phyloP scores from a whole-genome alignment of 2,888 invertebrate genomes.

The Sclerodermus sp. region DNA sequence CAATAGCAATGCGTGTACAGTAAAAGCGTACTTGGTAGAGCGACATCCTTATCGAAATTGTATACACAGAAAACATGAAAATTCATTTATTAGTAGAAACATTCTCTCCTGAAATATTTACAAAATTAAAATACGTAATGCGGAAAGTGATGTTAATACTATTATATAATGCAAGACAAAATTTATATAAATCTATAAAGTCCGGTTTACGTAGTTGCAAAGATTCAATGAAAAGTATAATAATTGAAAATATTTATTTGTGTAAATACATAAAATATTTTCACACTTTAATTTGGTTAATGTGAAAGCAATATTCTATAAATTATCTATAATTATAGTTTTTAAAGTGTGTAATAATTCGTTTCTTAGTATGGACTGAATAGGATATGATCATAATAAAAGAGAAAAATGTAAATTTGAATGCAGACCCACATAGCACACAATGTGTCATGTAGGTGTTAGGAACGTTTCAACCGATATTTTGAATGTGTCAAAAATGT shows the following conservation, averaged over 20 bases:
- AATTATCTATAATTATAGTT: background rate
- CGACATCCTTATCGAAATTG: too few relatives aligned
- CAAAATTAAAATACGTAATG: constrained; percentile 26
- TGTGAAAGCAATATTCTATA: constrained; percentile 2
- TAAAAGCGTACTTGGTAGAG: too few relatives aligned
- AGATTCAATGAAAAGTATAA: background rate
- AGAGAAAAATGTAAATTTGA: constrained; percentile 31
- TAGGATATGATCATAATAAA: constrained; percentile 40
- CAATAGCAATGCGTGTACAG: too few relatives aligned
- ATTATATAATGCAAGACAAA: constrained; percentile 2
- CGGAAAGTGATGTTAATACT: constrained; percentile 14
- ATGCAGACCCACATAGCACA: too few relatives aligned
- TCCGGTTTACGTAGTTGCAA: background rate
- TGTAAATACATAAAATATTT: background rate
- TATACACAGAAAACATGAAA: too few relatives aligned
- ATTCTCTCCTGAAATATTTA: constrained; percentile 14
- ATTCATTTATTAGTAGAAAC: too few relatives aligned
- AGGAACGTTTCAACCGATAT: too few relatives aligned
- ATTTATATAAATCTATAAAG: background rate
- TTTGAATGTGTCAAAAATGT: too few relatives aligned
- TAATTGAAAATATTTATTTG: background rate
- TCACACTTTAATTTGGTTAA: background rate
- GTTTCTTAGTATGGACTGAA: constrained; percentile 48
- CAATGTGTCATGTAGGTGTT: too few relatives aligned
- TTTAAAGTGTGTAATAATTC: constrained; percentile 32